Conservation (phyloP, 2,888 invertebrate genomes). For the Lamellibrachia columna region DNA sequence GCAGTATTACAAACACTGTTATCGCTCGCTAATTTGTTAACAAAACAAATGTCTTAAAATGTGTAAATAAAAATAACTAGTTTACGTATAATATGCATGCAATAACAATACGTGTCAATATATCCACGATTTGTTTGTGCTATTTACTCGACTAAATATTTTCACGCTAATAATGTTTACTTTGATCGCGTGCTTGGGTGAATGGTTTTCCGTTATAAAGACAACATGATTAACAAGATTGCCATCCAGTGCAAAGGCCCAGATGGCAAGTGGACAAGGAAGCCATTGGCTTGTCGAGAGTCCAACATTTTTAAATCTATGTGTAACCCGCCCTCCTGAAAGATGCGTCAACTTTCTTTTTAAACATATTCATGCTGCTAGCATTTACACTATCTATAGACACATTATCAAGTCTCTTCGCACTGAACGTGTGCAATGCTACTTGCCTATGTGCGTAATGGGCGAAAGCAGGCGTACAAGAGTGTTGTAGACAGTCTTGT, state of each 20-base stretch:
- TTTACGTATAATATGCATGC: too few species aligned
- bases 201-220: not conserved
- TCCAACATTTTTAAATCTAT: too few species aligned
- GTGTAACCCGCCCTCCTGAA: too few species aligned
- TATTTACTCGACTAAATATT: not conserved
- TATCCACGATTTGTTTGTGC: not conserved
- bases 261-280: too few species aligned
- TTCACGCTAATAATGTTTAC: not conserved
- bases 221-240: not conserved
- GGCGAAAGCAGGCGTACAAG: slow-evolving; percentile 46
- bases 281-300: too few species aligned
- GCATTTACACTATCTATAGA: too few species aligned
- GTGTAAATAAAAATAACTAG: too few species aligned
- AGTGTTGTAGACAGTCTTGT: slow-evolving; percentile 51
- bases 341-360: too few species aligned
- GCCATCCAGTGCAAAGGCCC: not conserved
- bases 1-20: too few species aligned
- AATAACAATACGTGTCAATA: not conserved
- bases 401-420: not conserved
- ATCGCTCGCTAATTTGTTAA: too few species aligned
- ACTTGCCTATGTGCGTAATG: slow-evolving; percentile 35
- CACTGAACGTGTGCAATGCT: not conserved
- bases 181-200: not conserved
- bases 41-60: too few species aligned
- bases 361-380: too few species aligned